A percentile compares a stretch with the other conserved stretches of the same genome.
Conservation (phyloP, 2,113 vertebrate genomes). For the Daubentonia madagascariensis region DNA sequence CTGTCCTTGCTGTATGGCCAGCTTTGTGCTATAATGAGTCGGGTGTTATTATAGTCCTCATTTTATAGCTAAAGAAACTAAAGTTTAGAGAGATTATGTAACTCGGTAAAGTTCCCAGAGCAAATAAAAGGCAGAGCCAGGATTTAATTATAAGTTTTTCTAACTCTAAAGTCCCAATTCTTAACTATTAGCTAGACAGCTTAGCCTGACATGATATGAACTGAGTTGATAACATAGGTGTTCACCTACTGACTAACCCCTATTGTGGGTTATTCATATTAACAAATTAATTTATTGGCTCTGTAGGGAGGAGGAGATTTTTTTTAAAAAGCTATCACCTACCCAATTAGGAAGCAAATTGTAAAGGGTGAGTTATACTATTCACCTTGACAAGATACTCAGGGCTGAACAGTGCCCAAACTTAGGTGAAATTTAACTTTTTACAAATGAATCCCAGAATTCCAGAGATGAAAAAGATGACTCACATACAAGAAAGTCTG, state of each 20-base stretch:
- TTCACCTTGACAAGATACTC: constrained; percentile 13
- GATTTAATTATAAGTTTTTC: not conserved
- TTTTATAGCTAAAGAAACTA: not conserved
- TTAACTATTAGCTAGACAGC: not conserved
- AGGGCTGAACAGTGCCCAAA: not conserved
- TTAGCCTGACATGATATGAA: not conserved
- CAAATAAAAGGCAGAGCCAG: not conserved
- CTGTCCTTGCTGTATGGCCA: not conserved
- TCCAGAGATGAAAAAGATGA: constrained; percentile 45
- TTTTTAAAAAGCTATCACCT: not conserved
- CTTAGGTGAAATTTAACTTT: not conserved
- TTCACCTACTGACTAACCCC: not conserved
- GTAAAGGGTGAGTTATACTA: not conserved
- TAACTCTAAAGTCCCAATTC: not conserved
- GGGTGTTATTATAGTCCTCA: not conserved
- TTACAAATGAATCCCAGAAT: constrained; percentile 17
- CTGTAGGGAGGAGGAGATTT: not conserved
- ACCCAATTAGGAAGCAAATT: not conserved
- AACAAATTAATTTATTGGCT: not conserved
- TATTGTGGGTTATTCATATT: not conserved
- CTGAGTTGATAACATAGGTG: not conserved
- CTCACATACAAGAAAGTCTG: constrained; percentile 24
- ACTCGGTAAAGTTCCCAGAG: not conserved
- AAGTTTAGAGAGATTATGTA: not conserved
- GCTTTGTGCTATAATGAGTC: not conserved